These are phyloP conservation scores for Charina bottae DNA, from an alignment of 2,113 vertebrate species.

Conservation along the genomic window DNA sequence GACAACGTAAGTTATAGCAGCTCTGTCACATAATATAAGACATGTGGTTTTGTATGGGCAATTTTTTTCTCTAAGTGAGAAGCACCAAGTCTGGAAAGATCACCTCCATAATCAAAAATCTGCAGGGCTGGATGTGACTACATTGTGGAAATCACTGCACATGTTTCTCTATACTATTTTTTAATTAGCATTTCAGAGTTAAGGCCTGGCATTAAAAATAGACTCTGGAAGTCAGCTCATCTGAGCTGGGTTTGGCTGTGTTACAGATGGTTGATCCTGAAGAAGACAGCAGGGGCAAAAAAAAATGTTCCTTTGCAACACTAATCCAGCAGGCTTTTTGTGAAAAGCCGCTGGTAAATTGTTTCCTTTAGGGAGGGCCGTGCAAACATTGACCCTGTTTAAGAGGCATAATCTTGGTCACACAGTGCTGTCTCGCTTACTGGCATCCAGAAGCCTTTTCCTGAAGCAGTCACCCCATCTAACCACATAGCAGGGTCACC, in stretches of 20 bases:
- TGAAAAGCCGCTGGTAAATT: too few relatives aligned
- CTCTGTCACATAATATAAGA: neutral
- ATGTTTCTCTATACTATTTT: neutral
- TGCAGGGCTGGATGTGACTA: neutral
- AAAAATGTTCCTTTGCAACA: too few relatives aligned
- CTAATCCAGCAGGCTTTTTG: too few relatives aligned
- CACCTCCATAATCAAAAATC: neutral
- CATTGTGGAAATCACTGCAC: neutral
- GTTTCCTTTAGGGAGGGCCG: too few relatives aligned
- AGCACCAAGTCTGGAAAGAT: neutral
- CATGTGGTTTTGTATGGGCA: too few relatives aligned
- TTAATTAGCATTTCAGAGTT: neutral
- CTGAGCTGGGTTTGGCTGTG: neutral
- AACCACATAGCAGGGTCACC: too few relatives aligned
- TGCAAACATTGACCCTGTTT: too few relatives aligned
- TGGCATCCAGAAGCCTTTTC: too few relatives aligned
- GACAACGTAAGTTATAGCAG: constrained; percentile 82
- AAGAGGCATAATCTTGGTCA: too few relatives aligned
- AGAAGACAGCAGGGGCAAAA: neutral
- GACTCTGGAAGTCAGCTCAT: neutral
- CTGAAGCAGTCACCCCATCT: too few relatives aligned
- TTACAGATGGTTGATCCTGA: neutral
- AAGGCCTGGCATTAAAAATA: neutral
- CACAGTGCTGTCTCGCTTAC: too few relatives aligned
- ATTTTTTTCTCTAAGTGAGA: neutral